Evolutionary conservation across 1,140 invertebrate species (phyloP).

Genomic region (Pygmarrhopalites habei): DNA sequence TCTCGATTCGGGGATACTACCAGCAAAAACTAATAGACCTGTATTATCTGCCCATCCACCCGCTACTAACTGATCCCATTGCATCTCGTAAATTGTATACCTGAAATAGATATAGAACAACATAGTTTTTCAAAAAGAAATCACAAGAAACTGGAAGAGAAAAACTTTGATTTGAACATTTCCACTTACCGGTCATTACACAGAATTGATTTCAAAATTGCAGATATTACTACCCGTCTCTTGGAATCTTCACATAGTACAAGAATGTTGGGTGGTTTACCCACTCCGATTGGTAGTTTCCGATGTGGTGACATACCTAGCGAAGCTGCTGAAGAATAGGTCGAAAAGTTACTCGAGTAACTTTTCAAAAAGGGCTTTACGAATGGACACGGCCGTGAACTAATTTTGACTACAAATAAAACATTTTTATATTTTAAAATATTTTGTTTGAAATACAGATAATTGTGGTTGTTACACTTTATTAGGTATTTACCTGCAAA

Average conservation of each 20-base stretch:
- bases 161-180: too few species aligned
- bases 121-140: too few species aligned
- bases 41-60: conserved; percentile 39
- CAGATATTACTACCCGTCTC: conserved; percentile 16
- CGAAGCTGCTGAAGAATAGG: neutral
- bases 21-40: conserved; percentile 28
- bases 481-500: conserved; percentile 28
- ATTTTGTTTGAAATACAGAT: too few species aligned
- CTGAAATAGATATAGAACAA: too few species aligned
- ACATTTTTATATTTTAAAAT: too few species aligned
- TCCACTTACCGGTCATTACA: conserved; percentile 25
- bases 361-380: neutral
- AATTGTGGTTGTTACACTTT: too few species aligned
- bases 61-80: conserved; percentile 34
- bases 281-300: conserved; percentile 29
- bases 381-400: neutral
- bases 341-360: neutral
- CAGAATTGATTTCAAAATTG: conserved; percentile 27
- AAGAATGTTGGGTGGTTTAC: conserved; percentile 37
- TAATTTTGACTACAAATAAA: too few species aligned
- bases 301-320: neutral
- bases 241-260: conserved; percentile 29
- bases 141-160: too few species aligned
- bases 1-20: conserved; percentile 20
- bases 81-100: conserved; percentile 39